phyloP scores from a whole-genome alignment of 2,888 invertebrate species.

The Oscheius sp. region DNA sequence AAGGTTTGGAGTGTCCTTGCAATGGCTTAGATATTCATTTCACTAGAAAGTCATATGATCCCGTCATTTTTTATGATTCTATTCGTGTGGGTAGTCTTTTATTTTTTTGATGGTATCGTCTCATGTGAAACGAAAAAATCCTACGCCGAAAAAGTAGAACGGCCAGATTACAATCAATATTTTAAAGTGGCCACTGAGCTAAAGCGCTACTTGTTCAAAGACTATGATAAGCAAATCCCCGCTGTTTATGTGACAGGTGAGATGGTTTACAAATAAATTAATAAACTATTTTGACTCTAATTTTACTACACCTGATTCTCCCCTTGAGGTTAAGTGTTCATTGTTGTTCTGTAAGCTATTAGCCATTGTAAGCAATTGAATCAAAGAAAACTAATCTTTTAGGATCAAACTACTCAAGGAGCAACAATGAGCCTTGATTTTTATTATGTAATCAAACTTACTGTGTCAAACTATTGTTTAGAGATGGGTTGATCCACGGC shows the following conservation, averaged over 20 bases:
- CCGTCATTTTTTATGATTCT: no score
- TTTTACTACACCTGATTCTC: neutral
- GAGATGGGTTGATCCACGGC: conserved; percentile 5
- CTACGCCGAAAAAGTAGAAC: no score
- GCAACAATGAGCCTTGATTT: conserved; percentile 1
- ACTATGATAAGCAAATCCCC: conserved; percentile 3
- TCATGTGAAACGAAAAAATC: no score
- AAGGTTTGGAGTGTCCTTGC: no score
- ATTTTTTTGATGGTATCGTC: no score
- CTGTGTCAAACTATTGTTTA: neutral
- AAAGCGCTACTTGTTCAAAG: neutral
- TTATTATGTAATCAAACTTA: neutral
- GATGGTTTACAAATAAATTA: neutral
- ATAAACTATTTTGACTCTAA: neutral
- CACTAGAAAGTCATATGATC: no score
- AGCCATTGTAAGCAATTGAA: neutral
- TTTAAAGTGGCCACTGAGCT: neutral
- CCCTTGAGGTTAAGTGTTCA: neutral
- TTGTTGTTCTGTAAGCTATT: neutral
- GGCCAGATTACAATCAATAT: no score
- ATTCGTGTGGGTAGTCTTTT: no score
- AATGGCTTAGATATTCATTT: no score
- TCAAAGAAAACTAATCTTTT: neutral
- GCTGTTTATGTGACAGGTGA: neutral
- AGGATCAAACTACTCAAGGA: conserved; percentile 8